Evolutionary conservation across 2,113 vertebrate genomes (phyloP).

Genomic region (Tupaia chinensis): DNA sequence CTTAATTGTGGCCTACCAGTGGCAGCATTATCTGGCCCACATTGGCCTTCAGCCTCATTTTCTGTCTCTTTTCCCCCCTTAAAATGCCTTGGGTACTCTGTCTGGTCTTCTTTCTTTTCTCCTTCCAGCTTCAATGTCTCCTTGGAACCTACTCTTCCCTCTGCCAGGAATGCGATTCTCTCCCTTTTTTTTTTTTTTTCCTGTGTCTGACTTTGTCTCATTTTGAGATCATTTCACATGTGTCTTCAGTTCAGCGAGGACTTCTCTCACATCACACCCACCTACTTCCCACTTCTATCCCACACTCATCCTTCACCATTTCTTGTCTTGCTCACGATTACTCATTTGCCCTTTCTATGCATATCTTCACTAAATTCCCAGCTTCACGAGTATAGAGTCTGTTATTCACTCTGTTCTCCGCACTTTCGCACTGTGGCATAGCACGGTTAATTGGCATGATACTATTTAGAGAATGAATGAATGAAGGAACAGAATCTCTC

Average conservation of each 20-base stretch:
- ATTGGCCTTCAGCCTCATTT: neutral
- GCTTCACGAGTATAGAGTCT: neutral
- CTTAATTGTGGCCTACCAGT: neutral
- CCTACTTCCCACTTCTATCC: fast-evolving
- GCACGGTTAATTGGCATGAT: neutral
- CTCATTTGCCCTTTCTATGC: neutral
- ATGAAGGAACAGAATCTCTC: neutral
- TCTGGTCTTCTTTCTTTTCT: neutral
- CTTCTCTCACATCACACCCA: neutral
- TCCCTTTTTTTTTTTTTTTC: no score
- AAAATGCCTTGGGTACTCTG: neutral
- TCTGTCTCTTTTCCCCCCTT: neutral
- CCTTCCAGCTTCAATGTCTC: neutral
- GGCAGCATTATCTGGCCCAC: neutral
- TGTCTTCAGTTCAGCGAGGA: neutral
- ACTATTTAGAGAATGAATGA: neutral
- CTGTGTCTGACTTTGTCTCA: neutral
- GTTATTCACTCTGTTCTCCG: neutral
- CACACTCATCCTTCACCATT: neutral
- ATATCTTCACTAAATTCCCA: neutral
- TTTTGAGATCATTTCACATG: neutral
- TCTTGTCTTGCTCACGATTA: neutral
- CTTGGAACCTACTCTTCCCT: neutral
- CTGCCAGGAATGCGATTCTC: neutral
- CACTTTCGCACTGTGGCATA: neutral